phyloP scores from a whole-genome alignment of 2,888 invertebrate genomes.

The Cantharis rustica region DNA sequence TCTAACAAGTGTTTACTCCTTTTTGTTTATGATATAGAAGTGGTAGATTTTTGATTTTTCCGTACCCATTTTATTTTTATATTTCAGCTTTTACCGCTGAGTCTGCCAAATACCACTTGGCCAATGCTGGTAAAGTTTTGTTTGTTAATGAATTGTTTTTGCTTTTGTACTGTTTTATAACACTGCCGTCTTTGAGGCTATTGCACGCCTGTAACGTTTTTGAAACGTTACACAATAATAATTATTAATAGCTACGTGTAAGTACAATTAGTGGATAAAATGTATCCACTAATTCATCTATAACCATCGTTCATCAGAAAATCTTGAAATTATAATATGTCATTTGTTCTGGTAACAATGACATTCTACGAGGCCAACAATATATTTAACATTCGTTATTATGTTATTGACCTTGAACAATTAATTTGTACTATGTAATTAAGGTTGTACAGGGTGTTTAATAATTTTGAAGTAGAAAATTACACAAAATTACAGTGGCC shows the following conservation, averaged over 20 bases:
- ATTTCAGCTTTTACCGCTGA: constrained; percentile 28
- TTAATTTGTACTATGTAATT: background rate
- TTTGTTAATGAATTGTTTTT: constrained; percentile 5
- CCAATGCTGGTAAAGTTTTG: constrained; percentile 25
- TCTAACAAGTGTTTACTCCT: background rate
- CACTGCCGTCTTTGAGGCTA: constrained; percentile 6
- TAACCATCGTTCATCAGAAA: background rate
- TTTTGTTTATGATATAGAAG: background rate
- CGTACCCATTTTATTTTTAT: constrained; percentile 17
- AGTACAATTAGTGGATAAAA: too few species aligned
- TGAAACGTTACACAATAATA: too few species aligned
- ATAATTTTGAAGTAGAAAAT: background rate
- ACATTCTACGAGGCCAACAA: background rate
- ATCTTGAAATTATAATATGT: background rate
- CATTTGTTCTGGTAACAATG: background rate
- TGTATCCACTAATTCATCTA: background rate
- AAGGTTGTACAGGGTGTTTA: background rate
- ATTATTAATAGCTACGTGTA: too few species aligned
- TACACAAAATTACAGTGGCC: background rate
- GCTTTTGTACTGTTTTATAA: constrained; percentile 18
- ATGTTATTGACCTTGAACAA: background rate
- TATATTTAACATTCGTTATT: background rate
- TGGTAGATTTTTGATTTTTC: background rate
- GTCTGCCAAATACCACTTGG: constrained; percentile 24
- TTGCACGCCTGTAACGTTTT: background rate